Evolutionary conservation across 2,888 invertebrate species (phyloP), one percentile per base, ranked within the genome.

Genomic region (Ecliptopera silaceata): DNA sequence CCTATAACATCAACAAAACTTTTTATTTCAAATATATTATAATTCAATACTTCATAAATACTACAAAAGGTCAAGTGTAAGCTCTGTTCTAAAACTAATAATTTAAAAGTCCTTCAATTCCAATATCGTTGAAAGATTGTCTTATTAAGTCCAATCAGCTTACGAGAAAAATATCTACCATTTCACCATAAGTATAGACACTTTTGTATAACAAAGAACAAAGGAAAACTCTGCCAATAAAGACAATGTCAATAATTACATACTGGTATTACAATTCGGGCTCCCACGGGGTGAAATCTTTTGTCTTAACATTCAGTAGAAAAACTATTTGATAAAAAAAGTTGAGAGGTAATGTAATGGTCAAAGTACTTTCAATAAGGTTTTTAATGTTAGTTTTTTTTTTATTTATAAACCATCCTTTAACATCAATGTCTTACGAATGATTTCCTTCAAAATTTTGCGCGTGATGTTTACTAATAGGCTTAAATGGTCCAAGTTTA

Each of bases 161-260:
- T 63, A 63, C 50, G 36, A 58, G 38, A 66, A 53, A 63, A 57
- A 55, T 52, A 58, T 55, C 43, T 39, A 29, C n/a, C 38, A 12
- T 39, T 44, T 13, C 12, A 15, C 32, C 18, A 56, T 52, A 49
- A 20, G 31, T 17, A 42, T 43, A 45, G 43, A n/a, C 38, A 54
- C 47, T 29, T 54, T 39, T 51, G 42, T 58, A 36, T 47, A 48
- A 42, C 51, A 39, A 39, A 34, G 39, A 59, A 63, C 59, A 64
- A 66, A 65, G 61, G 60, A 60, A 56, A 63, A 59, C 53, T 60
- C 56, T 45, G 55, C 59, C 59, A 64, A 62, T 64, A 61, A 59
- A 61, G 62, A 55, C 58, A 59, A 64, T 62, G 60, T 57, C 65
- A 64, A 64, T 64, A 66, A 64, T 64, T 63, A 63, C 56, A 38